These are phyloP conservation scores for Macropus fuliginosus DNA, from an alignment of 2,797 vertebrate genomes.

Conservation along the genomic window DNA sequence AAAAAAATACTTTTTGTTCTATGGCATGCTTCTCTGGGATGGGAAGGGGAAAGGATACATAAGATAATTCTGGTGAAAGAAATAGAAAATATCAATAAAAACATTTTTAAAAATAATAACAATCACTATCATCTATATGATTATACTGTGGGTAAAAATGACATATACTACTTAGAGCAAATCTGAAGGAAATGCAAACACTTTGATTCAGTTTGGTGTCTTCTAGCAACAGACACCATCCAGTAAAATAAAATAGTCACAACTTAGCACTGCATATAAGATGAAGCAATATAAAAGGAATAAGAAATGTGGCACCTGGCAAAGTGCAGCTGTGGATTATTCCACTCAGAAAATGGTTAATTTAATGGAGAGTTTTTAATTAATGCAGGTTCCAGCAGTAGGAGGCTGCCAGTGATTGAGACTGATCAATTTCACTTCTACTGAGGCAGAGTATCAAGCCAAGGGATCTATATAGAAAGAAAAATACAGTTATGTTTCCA, in stretches of 20 bases:
- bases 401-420: background rate
- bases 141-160: slow-evolving; percentile 60
- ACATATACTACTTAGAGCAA: slow-evolving; percentile 56
- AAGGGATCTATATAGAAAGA: background rate
- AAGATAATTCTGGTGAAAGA: background rate
- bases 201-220: background rate
- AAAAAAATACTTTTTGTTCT: background rate
- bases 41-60: background rate
- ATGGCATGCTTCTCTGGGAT: background rate
- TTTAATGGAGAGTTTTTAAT: background rate
- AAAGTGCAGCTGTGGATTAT: background rate
- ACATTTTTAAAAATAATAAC: slow-evolving; percentile 5
- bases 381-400: background rate
- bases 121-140: slow-evolving; percentile 6
- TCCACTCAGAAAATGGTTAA: background rate
- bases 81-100: background rate
- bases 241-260: background rate
- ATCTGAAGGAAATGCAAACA: slow-evolving; percentile 34
- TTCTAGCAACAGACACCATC: background rate
- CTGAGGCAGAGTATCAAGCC: background rate
- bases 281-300: background rate
- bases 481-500: background rate
- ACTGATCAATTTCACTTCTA: background rate
- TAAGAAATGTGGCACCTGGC: background rate
- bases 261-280: background rate